Evolutionary conservation across 2,113 vertebrate genomes (phyloP), one percentile per base, ranked within the genome.

Genomic region (Pristiophorus japonicus): DNA sequence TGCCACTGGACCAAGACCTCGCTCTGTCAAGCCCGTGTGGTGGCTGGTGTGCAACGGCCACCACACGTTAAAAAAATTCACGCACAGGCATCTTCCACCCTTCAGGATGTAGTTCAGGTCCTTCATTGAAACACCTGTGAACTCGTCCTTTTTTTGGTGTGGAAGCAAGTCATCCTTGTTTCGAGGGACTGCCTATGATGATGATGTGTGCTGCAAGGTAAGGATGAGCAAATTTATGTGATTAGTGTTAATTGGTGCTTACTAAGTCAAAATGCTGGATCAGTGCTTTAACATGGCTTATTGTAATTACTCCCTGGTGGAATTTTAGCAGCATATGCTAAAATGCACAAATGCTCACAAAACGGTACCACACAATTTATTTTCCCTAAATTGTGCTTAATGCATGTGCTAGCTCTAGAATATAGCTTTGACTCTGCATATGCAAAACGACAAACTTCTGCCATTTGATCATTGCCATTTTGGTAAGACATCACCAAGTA

Each of bases 341-440:
- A 34, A 92, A 63, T 38, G 88, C n/a, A 65, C 59, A 92, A 63
- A 92, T 92, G 59, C 59, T 92, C 30, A 65, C 8, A 42, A 22
- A 92, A 63, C 62, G 34, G 4, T 38, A n/a, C 38, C 22, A 14
- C 12, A 14, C 51, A 62, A 90, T 59, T 4, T 59, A n/a, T 27
- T 81, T 81, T 90, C 87, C 51, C 11, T 92, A 42, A 92, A 92
- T 92, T 62, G n/a, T 63, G 59, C n/a, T 63, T 63, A 63, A 92
- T 65, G n/a, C 4, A 90, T 55, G 2, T 88, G 10, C 34, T 55
- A 8, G 12, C 14, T 42, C 2, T 81, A 42, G 75, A 18, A 12
- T 4, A 18, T 42, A 42, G 75, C n/a, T 38, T 38, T 16, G 12
- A 81, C n/a, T 42, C n/a, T 42, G 12, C 12, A 42, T 42, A 38